Evolutionary conservation across 2,797 vertebrate species (phyloP).

Genomic region (Neosalanx taihuensis): DNA sequence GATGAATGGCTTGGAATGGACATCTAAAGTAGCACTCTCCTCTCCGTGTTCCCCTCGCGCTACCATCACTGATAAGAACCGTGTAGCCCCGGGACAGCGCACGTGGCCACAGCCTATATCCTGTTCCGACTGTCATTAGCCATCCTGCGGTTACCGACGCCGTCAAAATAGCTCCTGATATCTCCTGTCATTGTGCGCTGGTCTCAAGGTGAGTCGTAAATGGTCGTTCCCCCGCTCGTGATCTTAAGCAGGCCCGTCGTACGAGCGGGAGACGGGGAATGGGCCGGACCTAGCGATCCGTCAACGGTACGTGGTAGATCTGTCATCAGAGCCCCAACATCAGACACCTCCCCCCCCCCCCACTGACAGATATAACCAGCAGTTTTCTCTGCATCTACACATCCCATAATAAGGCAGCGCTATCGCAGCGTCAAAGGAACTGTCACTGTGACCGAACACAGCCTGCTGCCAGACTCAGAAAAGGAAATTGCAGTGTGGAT

Average conservation of each 20-base stretch:
- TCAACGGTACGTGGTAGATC: slow-evolving; percentile 56
- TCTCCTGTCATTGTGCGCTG: slow-evolving; percentile 63
- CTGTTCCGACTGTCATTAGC: slow-evolving; percentile 67
- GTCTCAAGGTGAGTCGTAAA: slow-evolving; percentile 75
- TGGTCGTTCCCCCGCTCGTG: slow-evolving; percentile 33
- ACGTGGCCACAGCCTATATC: slow-evolving; percentile 69
- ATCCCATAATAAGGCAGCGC: slow-evolving; percentile 40
- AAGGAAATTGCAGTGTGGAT: slow-evolving; percentile 53
- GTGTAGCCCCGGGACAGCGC: slow-evolving; percentile 60
- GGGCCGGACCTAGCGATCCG: slow-evolving; percentile 55
- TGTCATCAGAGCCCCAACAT: slow-evolving; percentile 42
- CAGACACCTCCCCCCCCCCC: slow-evolving; percentile 31
- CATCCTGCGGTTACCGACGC: slow-evolving; percentile 61
- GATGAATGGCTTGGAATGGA: slow-evolving; percentile 67
- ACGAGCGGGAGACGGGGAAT: slow-evolving; percentile 40
- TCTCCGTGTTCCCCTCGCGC: slow-evolving; percentile 46
- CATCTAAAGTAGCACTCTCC: slow-evolving; percentile 67
- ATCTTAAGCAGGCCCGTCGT: slow-evolving; percentile 40
- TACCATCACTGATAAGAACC: slow-evolving; percentile 71
- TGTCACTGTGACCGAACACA: slow-evolving; percentile 58
- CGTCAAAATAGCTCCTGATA: slow-evolving; percentile 58
- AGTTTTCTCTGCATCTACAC: slow-evolving; percentile 48
- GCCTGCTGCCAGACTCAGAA: slow-evolving; percentile 30
- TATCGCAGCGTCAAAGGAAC: slow-evolving; percentile 42
- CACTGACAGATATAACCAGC: slow-evolving; percentile 49